Evolutionary conservation across 2,888 invertebrate species (phyloP).

Genomic region (Glaucopsyche alexis): DNA sequence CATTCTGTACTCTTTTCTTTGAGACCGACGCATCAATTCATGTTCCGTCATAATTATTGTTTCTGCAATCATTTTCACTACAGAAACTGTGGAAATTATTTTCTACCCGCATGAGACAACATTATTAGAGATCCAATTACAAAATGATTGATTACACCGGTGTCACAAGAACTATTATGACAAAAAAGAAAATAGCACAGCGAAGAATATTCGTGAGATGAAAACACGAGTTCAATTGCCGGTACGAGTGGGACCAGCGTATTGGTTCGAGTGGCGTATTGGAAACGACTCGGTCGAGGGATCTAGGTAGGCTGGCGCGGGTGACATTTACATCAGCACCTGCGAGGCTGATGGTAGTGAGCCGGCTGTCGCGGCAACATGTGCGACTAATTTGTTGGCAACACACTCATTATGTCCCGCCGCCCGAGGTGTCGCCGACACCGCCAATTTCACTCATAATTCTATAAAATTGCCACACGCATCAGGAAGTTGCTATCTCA

Average conservation of each 20-base stretch:
- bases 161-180: slow-evolving; percentile 45
- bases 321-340: slow-evolving; percentile 69
- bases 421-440: slow-evolving; percentile 72
- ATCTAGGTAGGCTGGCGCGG: slow-evolving; percentile 40
- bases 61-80: slow-evolving; percentile 2
- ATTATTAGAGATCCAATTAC: slow-evolving; percentile 19
- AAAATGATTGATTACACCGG: slow-evolving; percentile 17
- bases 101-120: slow-evolving; percentile 25
- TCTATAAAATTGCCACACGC: slow-evolving; percentile 69
- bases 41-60: neutral
- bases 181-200: slow-evolving; percentile 1
- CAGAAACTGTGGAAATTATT: slow-evolving; percentile 18
- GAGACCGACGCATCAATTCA: neutral
- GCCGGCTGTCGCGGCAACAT: slow-evolving; percentile 75
- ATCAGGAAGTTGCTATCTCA: slow-evolving; percentile 49
- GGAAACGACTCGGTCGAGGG: slow-evolving; percentile 31
- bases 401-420: slow-evolving; percentile 66
- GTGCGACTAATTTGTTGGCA: slow-evolving; percentile 74
- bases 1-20: neutral
- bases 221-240: slow-evolving; percentile 30
- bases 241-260: neutral
- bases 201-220: slow-evolving; percentile 27
- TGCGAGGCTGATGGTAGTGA: slow-evolving; percentile 55
- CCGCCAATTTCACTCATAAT: slow-evolving; percentile 67
- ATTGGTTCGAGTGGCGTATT: neutral